Evolutionary conservation across 30 jellyfish, hydroid and myxozoan species (phyloP), one percentile per base, ranked within the genome.

Genomic region (Aurelia aurita): DNA sequence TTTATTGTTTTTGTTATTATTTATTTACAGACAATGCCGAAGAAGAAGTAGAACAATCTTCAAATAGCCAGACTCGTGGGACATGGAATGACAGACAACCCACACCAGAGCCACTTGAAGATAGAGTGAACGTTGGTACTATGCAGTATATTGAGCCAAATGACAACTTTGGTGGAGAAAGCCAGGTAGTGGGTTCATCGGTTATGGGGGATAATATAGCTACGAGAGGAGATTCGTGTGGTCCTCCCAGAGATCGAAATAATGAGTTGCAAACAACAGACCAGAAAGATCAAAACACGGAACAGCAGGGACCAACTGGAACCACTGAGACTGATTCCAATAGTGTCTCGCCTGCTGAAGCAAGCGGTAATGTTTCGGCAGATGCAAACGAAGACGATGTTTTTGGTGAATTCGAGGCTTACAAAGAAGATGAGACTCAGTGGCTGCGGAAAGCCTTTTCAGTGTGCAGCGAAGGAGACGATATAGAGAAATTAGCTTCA

Each of bases 401-500:
- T 28, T 78, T 77, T 62, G 90, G 78, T 1, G 94, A 71, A 58
- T 31, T 19, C 46, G 92, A 62, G 31, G 84, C 72, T n/a, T 34
- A 44, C 19, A 66, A 69, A 11, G 97, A 87, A 46, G 97, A 92
- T 18, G 93, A 58, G 6, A 72, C 80, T 72, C 71, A 23, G 45
- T 93, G 98, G 98, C 82, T 93, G 53, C 87, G 96, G 22, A 79
- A 87, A 29, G 98, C 97, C 0, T 64, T 96, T 59, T 93, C 98
- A 2, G 92, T 93, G 4, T 93, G 98, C 87, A 87, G 96, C 43
- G 96, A 87, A 53, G 98, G 98, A 4, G 98, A 83, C 5, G 98
- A 93, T 83, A 78, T 93, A 16, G 96, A 93, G 69, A 55, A 85
- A 54, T 86, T 93, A n/a, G 98, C 98, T 0, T 92, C 98, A 32